These are phyloP conservation scores for Halichondria panicea DNA, from an alignment of 37 sponge, comb jelly and placozoan species.

Conservation along the genomic window DNA sequence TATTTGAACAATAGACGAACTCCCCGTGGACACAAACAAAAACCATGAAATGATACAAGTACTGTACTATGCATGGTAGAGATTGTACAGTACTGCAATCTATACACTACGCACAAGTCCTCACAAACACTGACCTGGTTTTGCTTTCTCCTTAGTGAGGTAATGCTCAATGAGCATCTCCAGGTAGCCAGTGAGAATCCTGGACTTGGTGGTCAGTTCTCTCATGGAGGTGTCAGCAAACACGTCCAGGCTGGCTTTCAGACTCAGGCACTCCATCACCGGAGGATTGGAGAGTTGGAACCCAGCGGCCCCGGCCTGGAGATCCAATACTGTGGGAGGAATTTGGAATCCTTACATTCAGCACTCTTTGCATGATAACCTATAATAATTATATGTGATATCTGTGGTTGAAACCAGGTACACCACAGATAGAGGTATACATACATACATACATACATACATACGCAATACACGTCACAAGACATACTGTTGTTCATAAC, in stretches of 20 bases:
- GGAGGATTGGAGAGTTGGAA: conserved; percentile 87
- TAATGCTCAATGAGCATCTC: conserved; percentile 72
- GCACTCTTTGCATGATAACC: no score
- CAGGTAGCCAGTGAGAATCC: conserved; percentile 88
- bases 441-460: not conserved
- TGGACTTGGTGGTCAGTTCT: conserved; percentile 63
- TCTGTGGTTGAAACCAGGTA: no score
- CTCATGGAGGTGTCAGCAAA: conserved; percentile 74
- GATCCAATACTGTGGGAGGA: conserved; percentile 56
- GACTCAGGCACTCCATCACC: conserved; percentile 37
- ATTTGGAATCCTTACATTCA: no score
- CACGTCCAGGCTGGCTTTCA: conserved; percentile 67
- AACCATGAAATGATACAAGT: no score
- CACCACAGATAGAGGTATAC: no score
- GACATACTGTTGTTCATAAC: conserved; percentile 63
- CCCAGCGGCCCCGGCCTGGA: conserved; percentile 78
- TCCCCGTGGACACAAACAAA: no score
- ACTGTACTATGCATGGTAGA: no score
- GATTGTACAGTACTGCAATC: no score
- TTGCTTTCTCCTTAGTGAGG: conserved; percentile 9
- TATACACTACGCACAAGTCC: no score
- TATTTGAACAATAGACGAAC: not conserved
- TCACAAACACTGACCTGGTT: no score
- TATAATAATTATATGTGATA: no score
- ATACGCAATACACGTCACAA: no score